Base-by-base conservation (phyloP, 1,140 invertebrate species). In the Eupristina koningsbergeri region DNA sequence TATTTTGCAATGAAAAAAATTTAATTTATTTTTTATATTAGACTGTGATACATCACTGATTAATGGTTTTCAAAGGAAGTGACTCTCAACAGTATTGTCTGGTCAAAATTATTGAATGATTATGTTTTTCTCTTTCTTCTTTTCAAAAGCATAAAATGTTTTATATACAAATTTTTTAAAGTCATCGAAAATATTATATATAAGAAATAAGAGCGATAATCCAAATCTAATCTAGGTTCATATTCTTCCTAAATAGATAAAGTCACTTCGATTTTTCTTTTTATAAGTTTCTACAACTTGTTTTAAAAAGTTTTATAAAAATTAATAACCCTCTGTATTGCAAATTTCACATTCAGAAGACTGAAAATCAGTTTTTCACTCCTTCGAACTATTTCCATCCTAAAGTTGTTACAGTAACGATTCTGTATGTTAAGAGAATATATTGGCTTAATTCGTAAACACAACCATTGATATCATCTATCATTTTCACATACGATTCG, bases 81-180 rank as follows among this genome's bases (percentile, higher is more conserved):
- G 67, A 71, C 64, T 36, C 36, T 71, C 67, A 41, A 41, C 7
- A 31, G 15, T 41, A 71, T 71, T 41, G 64, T 39, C 64, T 71
- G n/a, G 67, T 41, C 39, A 71, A 71, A 71, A 41, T 71, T 71
- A 71, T 41, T 71, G 22, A 41, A 71, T n/a, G 29, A 69, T 69
- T 19, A 22, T 71, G 19, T 13, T 15, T 67, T 31, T 64, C n/a
- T 64, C 61, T 64, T 19, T 19, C 22, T 64, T 64, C 8, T 8
- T 1, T 19, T 64, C 8, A 15, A 64, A 31, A 64, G 31, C 31
- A 31, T 29, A 11, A 64, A 64, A 34, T 31, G 31, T 31, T 64
- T 64, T 64, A 13, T 34, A 11, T 34, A 64, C 31, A 34, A 29
- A 31, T 34, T 34, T 22, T 58, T 58, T 26, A 58, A 58, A 58